Conservation (phyloP, 2,888 invertebrate genomes). For the Meghimatium bilineatum region DNA sequence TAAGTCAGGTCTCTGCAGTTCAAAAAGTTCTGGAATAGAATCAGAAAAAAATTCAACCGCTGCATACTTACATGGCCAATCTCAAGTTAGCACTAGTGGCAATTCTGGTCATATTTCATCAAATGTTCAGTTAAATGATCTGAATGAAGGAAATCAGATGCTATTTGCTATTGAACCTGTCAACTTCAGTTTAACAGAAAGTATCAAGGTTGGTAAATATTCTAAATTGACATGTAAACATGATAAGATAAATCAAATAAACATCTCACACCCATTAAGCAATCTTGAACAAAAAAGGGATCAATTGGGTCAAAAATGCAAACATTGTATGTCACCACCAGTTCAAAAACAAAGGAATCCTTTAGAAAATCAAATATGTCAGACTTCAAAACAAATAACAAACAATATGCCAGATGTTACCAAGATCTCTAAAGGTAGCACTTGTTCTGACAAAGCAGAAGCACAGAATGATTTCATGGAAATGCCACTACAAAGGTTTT, state of each 20-base stretch:
- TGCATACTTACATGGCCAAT: neutral
- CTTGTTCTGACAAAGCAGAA: neutral
- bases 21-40: neutral
- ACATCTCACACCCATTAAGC: neutral
- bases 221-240: neutral
- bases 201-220: neutral
- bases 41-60: neutral
- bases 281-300: neutral
- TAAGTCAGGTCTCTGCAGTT: neutral
- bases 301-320: neutral
- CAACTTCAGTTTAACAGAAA: neutral
- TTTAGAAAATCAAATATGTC: neutral
- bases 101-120: neutral
- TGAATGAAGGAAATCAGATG: neutral
- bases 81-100: neutral
- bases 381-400: neutral
- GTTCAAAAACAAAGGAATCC: neutral
- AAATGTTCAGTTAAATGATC: neutral
- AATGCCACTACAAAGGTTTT: neutral
- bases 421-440: neutral
- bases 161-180: neutral
- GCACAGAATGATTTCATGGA: neutral
- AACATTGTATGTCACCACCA: neutral
- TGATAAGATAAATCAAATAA: neutral
- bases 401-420: constrained; percentile 24